A percentile compares a stretch with the other conserved stretches of the same genome.
phyloP scores from a whole-genome alignment of 2,797 vertebrate species.

The Danio kyathit region DNA sequence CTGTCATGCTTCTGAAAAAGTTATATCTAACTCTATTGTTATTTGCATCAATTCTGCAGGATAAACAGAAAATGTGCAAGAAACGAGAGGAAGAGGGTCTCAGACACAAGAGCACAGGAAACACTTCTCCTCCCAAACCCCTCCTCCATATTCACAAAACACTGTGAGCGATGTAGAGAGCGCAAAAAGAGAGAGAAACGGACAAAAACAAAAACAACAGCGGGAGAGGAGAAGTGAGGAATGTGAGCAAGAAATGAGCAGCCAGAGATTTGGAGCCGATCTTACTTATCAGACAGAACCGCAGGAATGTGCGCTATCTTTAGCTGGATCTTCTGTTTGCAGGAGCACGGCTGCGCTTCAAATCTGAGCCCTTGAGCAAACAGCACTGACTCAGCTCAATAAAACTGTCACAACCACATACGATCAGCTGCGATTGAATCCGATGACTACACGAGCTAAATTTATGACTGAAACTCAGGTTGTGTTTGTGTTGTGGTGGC shows the following conservation, averaged over 20 bases:
- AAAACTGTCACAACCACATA: conserved; percentile 51
- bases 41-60: not conserved
- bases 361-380: conserved; percentile 43
- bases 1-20: not conserved
- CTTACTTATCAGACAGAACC: conserved; percentile 46
- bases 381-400: conserved; percentile 45
- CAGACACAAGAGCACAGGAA: conserved; percentile 41
- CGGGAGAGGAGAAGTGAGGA: conserved; percentile 18
- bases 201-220: conserved; percentile 16
- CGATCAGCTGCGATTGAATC: conserved; percentile 44
- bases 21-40: not conserved
- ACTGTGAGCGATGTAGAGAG: not conserved
- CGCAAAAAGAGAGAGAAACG: not conserved
- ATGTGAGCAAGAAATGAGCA: conserved; percentile 30
- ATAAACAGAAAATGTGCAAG: conserved; percentile 2
- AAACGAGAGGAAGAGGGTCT: conserved; percentile 1
- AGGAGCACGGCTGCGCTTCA: conserved; percentile 38
- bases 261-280: conserved; percentile 30
- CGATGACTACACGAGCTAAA: conserved; percentile 6
- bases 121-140: conserved; percentile 8
- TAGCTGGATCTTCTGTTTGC: conserved; percentile 48
- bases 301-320: conserved; percentile 48
- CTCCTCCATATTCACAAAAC: conserved; percentile 37
- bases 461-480: conserved; percentile 12
- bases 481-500: conserved; percentile 4